phyloP scores from a whole-genome alignment of 2,113 vertebrate species.

The Rhegmatorhina hoffmannsi region DNA sequence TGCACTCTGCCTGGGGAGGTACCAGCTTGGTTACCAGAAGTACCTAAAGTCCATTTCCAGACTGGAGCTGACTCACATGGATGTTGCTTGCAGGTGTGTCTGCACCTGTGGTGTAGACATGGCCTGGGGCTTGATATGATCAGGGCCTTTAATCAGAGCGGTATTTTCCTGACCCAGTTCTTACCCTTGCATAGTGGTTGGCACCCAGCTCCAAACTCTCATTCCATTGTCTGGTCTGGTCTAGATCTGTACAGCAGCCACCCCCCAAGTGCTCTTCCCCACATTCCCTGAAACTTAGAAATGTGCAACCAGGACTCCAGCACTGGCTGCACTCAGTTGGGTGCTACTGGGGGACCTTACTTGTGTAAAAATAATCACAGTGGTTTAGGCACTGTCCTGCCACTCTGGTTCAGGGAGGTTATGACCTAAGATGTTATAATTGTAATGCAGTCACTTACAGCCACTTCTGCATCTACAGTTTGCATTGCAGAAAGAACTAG shows the following conservation, averaged over 20 bases:
- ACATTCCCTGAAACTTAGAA: neutral
- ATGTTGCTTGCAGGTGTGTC: constrained; percentile 41
- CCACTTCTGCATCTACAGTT: neutral
- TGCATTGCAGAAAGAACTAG: neutral
- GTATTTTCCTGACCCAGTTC: constrained; percentile 63
- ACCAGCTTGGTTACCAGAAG: neutral
- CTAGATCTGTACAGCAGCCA: neutral
- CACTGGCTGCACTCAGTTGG: neutral
- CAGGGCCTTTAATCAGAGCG: constrained; percentile 34
- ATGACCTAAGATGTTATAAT: neutral
- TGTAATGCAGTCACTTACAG: neutral
- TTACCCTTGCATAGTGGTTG: constrained; percentile 1
- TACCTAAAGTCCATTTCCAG: neutral
- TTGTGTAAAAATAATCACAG: neutral
- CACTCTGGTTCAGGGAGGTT: neutral
- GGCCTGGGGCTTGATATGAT: constrained; percentile 24
- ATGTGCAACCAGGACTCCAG: neutral
- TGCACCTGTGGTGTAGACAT: constrained; percentile 56
- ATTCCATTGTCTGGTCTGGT: constrained; percentile 11
- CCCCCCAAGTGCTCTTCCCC: neutral
- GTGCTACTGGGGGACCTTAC: neutral
- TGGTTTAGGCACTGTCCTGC: neutral
- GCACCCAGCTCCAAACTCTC: neutral
- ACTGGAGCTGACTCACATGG: constrained; percentile 4
- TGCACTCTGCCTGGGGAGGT: neutral